Base-by-base conservation (phyloP, 2,888 invertebrate species). In the Drosophila sordidapex region DNA sequence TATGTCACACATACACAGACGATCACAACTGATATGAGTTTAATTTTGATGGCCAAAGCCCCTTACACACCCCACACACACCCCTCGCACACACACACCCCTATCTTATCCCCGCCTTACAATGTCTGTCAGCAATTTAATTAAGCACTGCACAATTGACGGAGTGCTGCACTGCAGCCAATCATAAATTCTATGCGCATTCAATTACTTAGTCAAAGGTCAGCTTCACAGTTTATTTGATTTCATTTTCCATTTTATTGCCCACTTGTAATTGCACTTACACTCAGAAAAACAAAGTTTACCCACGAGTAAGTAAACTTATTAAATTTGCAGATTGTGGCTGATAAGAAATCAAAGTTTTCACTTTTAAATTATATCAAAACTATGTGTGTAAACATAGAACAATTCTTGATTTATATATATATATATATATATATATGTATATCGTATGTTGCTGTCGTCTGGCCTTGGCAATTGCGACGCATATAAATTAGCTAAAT, bases 111-210 rank as follows among this genome's bases (percentile, higher is more conserved):
- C 46, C 8, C 46, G 25, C 27, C 7, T 40, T 48, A 29, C 48
- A 58, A 38, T 58, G 65, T 36, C 61, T 62, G 54, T 35, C 29
- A 27, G 57, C 74, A 80, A 88, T 86, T 86, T 67, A 88, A 88
- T 85, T 85, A 82, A 69, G 52, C 48, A 68, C 75, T 82, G 82
- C 79, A 46, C 46, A 85, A 79, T 87, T 85, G 81, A 85, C 83
- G 64, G 73, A 75, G 62, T 15, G 8, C 81, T 67, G 74, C 68
- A 77, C 36, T 78, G 79, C 79, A 59, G 59, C 58, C 43, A 73
- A 69, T 86, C 86, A 78, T 85, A 82, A 81, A 88, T 86, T 82
- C 86, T 65, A 67, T 48, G 73, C 56, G 70, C 88, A 51, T 78
- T 85, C 86, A 83, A 85, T 83, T 83, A 76, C 72, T 79, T 66